Conservation (phyloP, 2,113 vertebrate genomes). For the Cheirogaleus medius region DNA sequence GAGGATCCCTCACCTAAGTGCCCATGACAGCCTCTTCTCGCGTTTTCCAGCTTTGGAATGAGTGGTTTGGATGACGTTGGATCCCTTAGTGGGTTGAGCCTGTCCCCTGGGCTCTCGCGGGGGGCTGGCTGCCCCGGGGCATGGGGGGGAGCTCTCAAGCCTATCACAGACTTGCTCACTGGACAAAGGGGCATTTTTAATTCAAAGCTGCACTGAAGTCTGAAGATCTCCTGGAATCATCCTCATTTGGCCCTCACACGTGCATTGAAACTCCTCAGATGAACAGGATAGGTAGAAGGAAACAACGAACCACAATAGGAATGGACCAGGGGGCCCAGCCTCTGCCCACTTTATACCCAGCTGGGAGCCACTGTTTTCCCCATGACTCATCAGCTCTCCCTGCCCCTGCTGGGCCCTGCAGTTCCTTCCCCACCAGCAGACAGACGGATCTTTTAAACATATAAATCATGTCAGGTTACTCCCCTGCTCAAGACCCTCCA, state of each 20-base stretch:
- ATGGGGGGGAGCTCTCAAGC: neutral
- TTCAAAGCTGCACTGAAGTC: neutral
- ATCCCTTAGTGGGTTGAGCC: neutral
- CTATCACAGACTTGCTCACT: neutral
- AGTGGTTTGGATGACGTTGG: too few relatives aligned
- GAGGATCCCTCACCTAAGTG: accelerated
- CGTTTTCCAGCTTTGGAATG: neutral
- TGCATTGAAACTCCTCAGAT: neutral
- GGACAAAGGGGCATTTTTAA: neutral
- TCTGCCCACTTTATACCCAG: neutral
- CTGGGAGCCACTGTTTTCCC: accelerated
- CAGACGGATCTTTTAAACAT: neutral
- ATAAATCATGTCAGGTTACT: neutral
- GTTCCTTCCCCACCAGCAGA: neutral
- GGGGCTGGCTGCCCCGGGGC: neutral
- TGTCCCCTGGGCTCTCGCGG: neutral
- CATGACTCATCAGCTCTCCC: neutral
- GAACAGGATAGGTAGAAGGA: neutral
- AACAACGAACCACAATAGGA: neutral
- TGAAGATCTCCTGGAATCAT: neutral
- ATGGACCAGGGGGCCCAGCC: accelerated
- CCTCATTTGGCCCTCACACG: neutral
- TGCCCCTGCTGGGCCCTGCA: too few relatives aligned
- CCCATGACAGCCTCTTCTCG: accelerated
- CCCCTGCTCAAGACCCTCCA: neutral